Conservation (phyloP, 35 echinoderm and acorn worm species). For the Strongylocentrotus purpuratus region DNA sequence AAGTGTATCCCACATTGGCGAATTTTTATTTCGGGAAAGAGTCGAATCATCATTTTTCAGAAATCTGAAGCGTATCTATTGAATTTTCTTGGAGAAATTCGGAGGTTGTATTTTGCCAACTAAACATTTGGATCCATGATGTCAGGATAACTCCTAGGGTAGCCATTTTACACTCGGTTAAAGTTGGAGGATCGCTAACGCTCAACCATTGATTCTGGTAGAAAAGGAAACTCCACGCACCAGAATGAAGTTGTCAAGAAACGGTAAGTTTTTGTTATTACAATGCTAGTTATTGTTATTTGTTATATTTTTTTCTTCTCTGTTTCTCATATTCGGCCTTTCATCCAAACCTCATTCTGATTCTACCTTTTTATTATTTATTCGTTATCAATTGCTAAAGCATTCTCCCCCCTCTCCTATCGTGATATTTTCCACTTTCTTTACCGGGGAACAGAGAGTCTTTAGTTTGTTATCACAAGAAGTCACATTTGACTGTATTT, state of each 20-base stretch:
- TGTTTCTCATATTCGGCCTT: too few species aligned
- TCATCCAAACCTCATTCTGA: too few species aligned
- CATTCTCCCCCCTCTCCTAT: too few species aligned
- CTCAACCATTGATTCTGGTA: background rate
- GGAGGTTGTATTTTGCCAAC: background rate
- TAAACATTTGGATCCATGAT: background rate
- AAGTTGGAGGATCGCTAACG: background rate
- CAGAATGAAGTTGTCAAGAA: background rate
- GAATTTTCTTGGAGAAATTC: background rate
- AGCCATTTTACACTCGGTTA: background rate
- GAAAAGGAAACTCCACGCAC: background rate
- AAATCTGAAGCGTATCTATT: background rate
- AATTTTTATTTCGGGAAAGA: background rate
- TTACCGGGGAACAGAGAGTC: too few species aligned
- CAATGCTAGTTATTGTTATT: too few species aligned
- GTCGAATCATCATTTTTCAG: background rate
- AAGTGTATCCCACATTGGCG: too few species aligned
- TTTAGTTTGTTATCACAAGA: too few species aligned
- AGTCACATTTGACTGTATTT: too few species aligned
- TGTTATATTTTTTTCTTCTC: too few species aligned
- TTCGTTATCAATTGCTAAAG: too few species aligned
- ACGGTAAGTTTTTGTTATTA: background rate
- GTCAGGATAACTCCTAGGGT: background rate
- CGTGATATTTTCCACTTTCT: too few species aligned
- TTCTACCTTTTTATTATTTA: too few species aligned